A percentile compares a stretch with the other conserved stretches of the same genome.
phyloP scores from a whole-genome alignment of 2,888 invertebrate species.

The Hemaris fuciformis region DNA sequence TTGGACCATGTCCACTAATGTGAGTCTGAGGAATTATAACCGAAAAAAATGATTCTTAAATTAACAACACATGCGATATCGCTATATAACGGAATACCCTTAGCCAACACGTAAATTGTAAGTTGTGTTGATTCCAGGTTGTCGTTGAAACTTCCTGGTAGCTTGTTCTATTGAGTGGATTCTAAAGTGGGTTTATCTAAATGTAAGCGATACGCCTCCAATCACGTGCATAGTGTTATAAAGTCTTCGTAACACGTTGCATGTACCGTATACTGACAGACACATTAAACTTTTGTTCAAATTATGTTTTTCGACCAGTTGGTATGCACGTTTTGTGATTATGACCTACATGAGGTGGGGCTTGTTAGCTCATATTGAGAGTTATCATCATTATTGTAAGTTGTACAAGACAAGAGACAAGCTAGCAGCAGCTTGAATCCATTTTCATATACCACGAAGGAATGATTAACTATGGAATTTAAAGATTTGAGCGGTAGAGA shows the following conservation, averaged over 20 bases:
- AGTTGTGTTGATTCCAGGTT: neutral
- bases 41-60: neutral
- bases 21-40: slow-evolving; percentile 1
- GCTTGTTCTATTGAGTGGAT: neutral
- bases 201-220: neutral
- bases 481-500: no score
- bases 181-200: neutral
- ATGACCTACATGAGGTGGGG: neutral
- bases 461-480: no score
- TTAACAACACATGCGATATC: neutral
- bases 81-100: neutral
- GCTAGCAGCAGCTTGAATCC: no score
- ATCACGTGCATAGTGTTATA: slow-evolving; percentile 1
- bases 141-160: neutral
- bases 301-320: neutral
- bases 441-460: no score
- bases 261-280: neutral
- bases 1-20: slow-evolving; percentile 19
- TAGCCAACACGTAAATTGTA: neutral
- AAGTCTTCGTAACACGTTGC: slow-evolving; percentile 6
- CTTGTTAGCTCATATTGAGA: neutral
- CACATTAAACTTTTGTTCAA: neutral
- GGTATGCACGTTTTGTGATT: neutral
- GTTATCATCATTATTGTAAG: no score
- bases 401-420: no score